Conservation (phyloP, 2,113 vertebrate genomes). For the Urocynchramus pylzowi region DNA sequence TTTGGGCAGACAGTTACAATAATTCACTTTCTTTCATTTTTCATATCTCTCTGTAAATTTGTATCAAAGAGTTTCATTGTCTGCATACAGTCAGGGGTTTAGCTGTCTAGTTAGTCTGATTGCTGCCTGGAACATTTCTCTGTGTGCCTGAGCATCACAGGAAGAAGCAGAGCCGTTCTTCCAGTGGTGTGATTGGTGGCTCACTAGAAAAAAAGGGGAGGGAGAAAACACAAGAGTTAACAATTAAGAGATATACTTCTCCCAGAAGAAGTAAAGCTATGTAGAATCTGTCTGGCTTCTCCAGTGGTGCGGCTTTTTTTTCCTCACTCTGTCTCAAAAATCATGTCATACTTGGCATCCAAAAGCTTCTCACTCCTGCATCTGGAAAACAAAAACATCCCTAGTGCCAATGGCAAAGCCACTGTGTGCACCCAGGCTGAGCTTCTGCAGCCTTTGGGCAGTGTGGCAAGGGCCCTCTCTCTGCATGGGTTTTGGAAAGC, state of each 20-base stretch:
- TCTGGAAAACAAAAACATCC: conserved; percentile 9
- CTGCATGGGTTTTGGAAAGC: neutral
- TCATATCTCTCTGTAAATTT: neutral
- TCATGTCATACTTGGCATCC: neutral
- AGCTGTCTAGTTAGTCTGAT: neutral
- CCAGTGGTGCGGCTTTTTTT: neutral
- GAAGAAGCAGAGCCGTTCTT: neutral
- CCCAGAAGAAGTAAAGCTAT: neutral
- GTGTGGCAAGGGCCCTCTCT: neutral
- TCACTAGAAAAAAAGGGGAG: neutral
- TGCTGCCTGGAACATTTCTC: neutral
- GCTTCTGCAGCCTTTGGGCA: neutral
- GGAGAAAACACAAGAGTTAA: neutral
- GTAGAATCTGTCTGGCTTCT: conserved; percentile 1
- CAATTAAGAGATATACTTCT: neutral
- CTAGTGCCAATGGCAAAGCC: neutral
- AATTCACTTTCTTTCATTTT: neutral
- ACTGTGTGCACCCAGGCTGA: neutral
- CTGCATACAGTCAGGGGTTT: neutral
- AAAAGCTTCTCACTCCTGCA: neutral
- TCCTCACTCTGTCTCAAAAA: neutral
- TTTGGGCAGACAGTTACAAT: neutral
- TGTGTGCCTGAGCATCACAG: neutral
- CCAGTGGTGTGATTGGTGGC: neutral
- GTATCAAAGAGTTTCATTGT: neutral